Base-by-base conservation (phyloP, 2,113 vertebrate genomes). In the Cromileptes altivelis region DNA sequence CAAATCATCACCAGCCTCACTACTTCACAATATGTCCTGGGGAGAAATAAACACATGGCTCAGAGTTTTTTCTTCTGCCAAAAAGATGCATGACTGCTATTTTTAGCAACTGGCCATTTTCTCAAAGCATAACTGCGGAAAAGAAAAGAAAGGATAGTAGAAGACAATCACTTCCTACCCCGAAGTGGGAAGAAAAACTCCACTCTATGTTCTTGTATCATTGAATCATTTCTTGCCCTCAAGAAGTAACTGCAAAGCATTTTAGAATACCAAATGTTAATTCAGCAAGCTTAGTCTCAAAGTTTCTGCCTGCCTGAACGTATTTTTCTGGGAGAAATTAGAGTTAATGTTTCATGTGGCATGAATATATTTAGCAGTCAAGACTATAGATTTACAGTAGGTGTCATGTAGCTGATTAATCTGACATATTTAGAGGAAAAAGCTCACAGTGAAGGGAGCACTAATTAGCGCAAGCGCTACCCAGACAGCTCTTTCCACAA, bases 11-110 rank as follows among this genome's bases (percentile, higher is more conserved):
- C 81, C 78, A 83, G 57, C 60, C 17, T 74, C 67, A 68, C 81
- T 79, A 63, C 65, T 88, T 62, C 47, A 78, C 81, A 86, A 57
- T 76, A 85, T 83, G 79, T 89, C 92, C 92, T 74, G 70, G 78
- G 90, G 85, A 91, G 83, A 90, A 88, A 93, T 90, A 92, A 91
- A 91, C 88, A 89, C 88, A 89, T 64, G 74, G 84, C 82, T 90
- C 72, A 6, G 30, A 86, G 76, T 80, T 84, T 84, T 69, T 70
- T 64, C 55, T 70, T 82, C 83, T 86, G 79, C 82, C 85, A 85
- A 82, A 87, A 89, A 91, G 89, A 93, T 91, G 52, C 85, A 91
- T 87, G 77, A 76, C 49, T 65, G 78, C 87, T 93, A 91, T 90
- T 89, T 91, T 88, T 86, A 93, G 91, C 73, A 90, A 78, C 50